Conservation (phyloP, 2,113 vertebrate genomes). For the Stomatorhinus ivindoensis region DNA sequence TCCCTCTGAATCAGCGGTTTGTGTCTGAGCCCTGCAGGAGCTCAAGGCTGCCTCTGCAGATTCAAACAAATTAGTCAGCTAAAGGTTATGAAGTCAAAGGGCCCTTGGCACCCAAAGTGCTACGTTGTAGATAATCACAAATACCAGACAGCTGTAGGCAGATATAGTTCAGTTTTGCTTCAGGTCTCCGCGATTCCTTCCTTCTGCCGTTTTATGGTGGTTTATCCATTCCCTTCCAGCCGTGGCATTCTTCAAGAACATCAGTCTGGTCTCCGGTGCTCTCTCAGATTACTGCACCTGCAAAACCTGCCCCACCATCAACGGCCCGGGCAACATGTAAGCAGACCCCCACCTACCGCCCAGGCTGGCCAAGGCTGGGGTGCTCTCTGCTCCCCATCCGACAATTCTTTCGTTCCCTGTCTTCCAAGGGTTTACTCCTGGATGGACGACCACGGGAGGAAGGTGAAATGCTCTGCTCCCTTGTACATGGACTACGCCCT, state of each 20-base stretch:
- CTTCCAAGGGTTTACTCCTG: conserved; percentile 55
- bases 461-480: conserved; percentile 65
- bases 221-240: conserved; percentile 44
- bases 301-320: conserved; percentile 59
- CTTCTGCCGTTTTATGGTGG: too few relatives aligned
- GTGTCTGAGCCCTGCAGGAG: not conserved
- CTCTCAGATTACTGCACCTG: conserved; percentile 67
- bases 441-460: conserved; percentile 68
- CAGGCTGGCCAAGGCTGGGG: not conserved
- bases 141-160: not conserved
- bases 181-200: not conserved
- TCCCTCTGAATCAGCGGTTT: not conserved
- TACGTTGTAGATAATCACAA: not conserved
- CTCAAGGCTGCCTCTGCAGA: not conserved
- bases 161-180: not conserved
- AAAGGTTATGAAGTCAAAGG: not conserved
- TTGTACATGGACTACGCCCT: conserved; percentile 69
- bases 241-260: conserved; percentile 67
- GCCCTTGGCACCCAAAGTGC: not conserved
- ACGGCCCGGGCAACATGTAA: conserved; percentile 59
- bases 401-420: not conserved
- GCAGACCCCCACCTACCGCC: conserved; percentile 16
- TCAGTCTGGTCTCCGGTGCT: conserved; percentile 63
- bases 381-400: not conserved
- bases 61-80: not conserved